Base-by-base conservation (phyloP, 2,888 invertebrate species). In the Phortica okadai region DNA sequence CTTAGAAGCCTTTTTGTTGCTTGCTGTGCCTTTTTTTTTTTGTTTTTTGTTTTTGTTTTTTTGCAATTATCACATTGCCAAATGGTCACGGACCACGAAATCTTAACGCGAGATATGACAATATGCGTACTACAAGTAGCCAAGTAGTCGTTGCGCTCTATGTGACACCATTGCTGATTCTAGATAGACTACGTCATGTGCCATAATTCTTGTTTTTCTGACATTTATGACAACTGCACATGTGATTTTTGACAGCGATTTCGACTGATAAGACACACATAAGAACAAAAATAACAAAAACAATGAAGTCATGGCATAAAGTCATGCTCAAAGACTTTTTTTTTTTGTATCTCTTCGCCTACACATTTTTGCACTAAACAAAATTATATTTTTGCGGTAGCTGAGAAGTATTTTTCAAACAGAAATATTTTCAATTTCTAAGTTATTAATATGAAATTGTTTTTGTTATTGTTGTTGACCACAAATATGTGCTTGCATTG, bases 51-150 rank as follows among this genome's bases (percentile, higher is more conserved):
- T 64, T 6, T 74, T 42, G 6, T 45, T 45, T 62, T 54, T 67
- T 76, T 81, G 85, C 87, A 88, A 88, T 88, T 89, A 88, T 88
- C 87, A 87, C 89, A 86, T 89, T 89, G 87, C 87, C 89, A 84
- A 88, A 89, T 89, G 88, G 89, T 88, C 87, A 88, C 87, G 87
- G 88, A 88, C 89, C 89, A 88, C 89, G 89, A 88, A 89, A 88
- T 89, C 89, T 88, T 77, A 82, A 84, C 80, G 73, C 41, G n/a
- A 25, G 76, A 78, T 70, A 77, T 44, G 25, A 25, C 72, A 42
- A 56, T 44, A 41, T 58, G 25, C 44, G 41, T 64, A 59, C 21
- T 69, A 70, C 16, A 16, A 69, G 69, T 69, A 72, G 50, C 50
- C 14, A 41, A 11, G 4, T 16, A 33, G 41, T 14, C 58, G 64